Conservation (phyloP, 2,797 vertebrate genomes). For the Dryobates pubescens region DNA sequence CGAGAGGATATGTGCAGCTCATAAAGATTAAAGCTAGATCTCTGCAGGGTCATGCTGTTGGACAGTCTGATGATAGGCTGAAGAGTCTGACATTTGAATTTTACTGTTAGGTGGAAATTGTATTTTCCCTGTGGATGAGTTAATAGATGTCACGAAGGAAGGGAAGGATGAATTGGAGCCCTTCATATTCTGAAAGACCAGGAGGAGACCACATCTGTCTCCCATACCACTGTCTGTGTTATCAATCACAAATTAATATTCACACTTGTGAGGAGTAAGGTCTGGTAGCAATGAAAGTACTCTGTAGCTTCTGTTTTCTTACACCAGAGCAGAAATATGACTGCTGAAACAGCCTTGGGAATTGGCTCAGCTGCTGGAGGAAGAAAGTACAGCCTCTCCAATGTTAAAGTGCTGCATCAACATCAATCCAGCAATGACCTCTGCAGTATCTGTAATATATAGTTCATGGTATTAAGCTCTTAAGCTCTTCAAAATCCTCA, state of each 20-base stretch:
- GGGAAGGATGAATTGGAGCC: background rate
- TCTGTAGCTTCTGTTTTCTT: background rate
- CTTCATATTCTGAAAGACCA: background rate
- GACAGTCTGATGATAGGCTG: background rate
- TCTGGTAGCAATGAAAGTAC: background rate
- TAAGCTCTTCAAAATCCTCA: background rate
- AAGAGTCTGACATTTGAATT: conserved; percentile 17
- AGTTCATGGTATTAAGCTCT: background rate
- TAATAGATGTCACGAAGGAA: background rate
- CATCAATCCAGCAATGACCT: background rate
- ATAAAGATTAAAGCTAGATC: background rate
- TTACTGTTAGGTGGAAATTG: background rate
- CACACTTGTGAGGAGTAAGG: background rate
- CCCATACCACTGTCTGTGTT: background rate
- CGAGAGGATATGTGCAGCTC: background rate
- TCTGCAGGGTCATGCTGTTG: background rate
- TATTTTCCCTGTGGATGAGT: background rate
- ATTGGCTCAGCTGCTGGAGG: background rate
- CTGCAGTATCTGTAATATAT: background rate
- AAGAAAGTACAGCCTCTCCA: background rate
- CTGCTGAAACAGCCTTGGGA: background rate
- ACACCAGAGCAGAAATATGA: background rate
- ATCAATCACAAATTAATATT: background rate
- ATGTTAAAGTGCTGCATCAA: background rate
- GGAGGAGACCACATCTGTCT: background rate